These are phyloP conservation scores for Sphecodes monilicornis DNA, from an alignment of 2,888 invertebrate species.

Conservation along the genomic window DNA sequence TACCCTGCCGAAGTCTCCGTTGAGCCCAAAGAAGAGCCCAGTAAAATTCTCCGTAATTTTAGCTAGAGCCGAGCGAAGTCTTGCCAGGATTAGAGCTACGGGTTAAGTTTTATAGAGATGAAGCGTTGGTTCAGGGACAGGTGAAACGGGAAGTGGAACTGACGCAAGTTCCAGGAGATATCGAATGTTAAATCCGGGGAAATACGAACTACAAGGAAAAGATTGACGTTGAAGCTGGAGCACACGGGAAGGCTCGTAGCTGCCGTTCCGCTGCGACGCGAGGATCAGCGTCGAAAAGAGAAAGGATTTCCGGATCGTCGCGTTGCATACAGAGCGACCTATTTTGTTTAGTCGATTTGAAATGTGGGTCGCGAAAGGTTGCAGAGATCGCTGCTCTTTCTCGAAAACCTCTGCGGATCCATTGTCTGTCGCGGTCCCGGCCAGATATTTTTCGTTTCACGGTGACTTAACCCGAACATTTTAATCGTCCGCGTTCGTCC, in stretches of 20 bases:
- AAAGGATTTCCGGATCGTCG: constrained; percentile 60
- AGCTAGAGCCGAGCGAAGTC: not conserved
- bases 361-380: constrained; percentile 59
- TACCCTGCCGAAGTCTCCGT: not conserved
- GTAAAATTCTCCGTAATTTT: not conserved
- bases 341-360: constrained; percentile 69
- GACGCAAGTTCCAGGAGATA: constrained; percentile 52
- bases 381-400: constrained; percentile 43
- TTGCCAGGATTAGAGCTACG: not conserved
- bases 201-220: constrained; percentile 50
- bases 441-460: constrained; percentile 40
- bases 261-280: constrained; percentile 24
- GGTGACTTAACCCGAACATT: constrained; percentile 29
- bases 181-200: constrained; percentile 50
- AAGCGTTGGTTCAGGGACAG: constrained; percentile 8
- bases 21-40: not conserved
- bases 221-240: constrained; percentile 54
- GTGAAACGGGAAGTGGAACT: constrained; percentile 39
- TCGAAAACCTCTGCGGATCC: constrained; percentile 16
- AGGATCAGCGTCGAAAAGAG: constrained; percentile 49
- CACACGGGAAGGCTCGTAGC: constrained; percentile 22
- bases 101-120: not conserved
- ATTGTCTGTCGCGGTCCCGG: constrained; percentile 10
- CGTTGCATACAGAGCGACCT: constrained; percentile 70
- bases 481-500: constrained; percentile 33